These are phyloP conservation scores for Sarcophaga rosellei DNA, from an alignment of 2,888 invertebrate species.

Conservation along the genomic window DNA sequence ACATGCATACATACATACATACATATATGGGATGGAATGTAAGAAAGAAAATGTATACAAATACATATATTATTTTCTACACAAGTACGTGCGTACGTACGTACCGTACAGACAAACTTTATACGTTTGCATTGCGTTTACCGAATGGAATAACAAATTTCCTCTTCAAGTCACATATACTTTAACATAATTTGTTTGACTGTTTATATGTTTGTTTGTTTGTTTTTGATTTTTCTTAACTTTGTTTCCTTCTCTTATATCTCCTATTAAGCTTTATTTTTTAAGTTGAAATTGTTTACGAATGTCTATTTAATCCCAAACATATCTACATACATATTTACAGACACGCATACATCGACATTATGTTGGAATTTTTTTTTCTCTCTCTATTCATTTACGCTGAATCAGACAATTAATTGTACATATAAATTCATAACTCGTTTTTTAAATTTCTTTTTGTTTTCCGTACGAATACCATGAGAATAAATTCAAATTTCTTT, in stretches of 20 bases:
- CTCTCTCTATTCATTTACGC: too few species aligned
- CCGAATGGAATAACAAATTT: background rate
- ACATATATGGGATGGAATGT: background rate
- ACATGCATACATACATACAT: background rate
- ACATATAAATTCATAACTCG: constrained; percentile 17
- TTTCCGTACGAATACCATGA: too few species aligned
- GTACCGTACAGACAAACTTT: background rate
- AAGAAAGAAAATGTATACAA: too few species aligned
- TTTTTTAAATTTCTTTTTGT: background rate
- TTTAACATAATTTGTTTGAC: constrained; percentile 54
- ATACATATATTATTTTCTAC: background rate
- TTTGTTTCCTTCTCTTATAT: background rate
- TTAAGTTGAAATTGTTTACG: constrained; percentile 21
- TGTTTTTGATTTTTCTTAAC: background rate
- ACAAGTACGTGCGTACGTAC: too few species aligned
- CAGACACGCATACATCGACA: too few species aligned
- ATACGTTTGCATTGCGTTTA: too few species aligned
- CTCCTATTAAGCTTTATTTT: background rate
- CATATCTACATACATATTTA: background rate
- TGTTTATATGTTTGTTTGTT: constrained; percentile 28
- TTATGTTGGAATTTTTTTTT: too few species aligned
- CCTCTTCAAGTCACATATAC: background rate
- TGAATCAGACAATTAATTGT: too few species aligned
- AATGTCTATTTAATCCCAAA: constrained; percentile 33
- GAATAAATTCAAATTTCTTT: constrained; percentile 14